Evolutionary conservation across 2,113 vertebrate species (phyloP), one percentile per base, ranked within the genome.

Genomic region (Hypanus sabinus): DNA sequence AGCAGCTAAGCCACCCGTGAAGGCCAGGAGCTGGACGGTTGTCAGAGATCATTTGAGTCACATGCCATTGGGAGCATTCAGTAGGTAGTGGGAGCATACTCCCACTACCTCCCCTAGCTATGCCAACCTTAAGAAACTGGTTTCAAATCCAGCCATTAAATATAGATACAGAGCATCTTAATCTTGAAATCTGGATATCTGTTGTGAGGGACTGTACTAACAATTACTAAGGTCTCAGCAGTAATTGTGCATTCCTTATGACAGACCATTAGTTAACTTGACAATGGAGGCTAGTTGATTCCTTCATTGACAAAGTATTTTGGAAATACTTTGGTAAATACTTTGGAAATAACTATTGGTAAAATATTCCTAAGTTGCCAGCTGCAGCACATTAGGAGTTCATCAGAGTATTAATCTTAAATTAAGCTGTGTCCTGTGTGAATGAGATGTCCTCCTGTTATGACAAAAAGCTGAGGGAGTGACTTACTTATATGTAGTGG

Each of bases 131-230:
- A 46, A 46, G 46, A 46, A 46, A 46, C 46, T 3, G 11, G 55
- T 12, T 57, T 30, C 83, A 60, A 30, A 27, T n/a, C 55, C 83
- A 60, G 10, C 57, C 38, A 18, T 81, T 38, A 81, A 46, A 6
- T 80, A 81, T 76, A 22, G 20, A 81, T 81, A 9, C 16, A 57
- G 9, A 1, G 18, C 55, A 27, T 85, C 46, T 11, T 60, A 30
- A 60, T 10, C 14, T 70, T 68, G 5, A n/a, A 91, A 94, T 88
- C 96, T 97, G 96, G 96, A 96, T 97, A 96, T 95, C 95, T 95
- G 94, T 91, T 91, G 57, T 83, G 46, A 83, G 46, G 22, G 33
- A 38, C 33, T 38, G 33, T 16, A 38, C 33, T 38, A 77, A 22
- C 38, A 46, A 55, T 20, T 83, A 18, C 46, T 57, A 9, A 46